Percentiles rank a stretch among this genome's conserved stretches.
phyloP scores from a whole-genome alignment of 2,113 vertebrate species.

The Microtus richardsoni region DNA sequence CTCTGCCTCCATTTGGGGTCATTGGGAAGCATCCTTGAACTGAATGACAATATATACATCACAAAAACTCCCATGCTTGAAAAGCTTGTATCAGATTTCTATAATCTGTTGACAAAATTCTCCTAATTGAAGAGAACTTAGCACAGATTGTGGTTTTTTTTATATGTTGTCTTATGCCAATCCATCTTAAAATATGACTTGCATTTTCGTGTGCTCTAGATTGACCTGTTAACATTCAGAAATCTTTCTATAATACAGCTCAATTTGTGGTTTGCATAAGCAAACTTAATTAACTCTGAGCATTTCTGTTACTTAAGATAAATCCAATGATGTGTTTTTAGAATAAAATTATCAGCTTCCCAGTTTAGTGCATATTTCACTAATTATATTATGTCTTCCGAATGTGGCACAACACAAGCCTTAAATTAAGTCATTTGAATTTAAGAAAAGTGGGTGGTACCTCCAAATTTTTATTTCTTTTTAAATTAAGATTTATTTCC shows the following conservation, averaged over 20 bases:
- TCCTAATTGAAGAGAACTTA: constrained; percentile 45
- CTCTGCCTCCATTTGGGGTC: background rate
- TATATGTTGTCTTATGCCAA: constrained; percentile 24
- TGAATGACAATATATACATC: background rate
- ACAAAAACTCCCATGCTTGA: too few relatives aligned
- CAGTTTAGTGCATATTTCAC: constrained; percentile 60
- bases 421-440: constrained; percentile 75
- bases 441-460: constrained; percentile 21
- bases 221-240: constrained; percentile 68
- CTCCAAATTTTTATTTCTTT: constrained; percentile 58
- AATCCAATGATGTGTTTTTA: constrained; percentile 66
- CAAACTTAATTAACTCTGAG: constrained; percentile 79
- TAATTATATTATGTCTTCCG: constrained; percentile 72
- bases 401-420: constrained; percentile 57
- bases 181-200: constrained; percentile 58
- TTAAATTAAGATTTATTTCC: constrained; percentile 59
- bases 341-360: constrained; percentile 69
- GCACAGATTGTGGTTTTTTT: constrained; percentile 19
- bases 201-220: constrained; percentile 19
- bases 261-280: constrained; percentile 72
- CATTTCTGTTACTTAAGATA: constrained; percentile 77
- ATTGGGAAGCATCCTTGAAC: background rate
- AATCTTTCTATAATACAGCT: constrained; percentile 64
- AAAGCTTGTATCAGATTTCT: background rate
- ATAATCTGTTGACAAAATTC: background rate